phyloP scores from a whole-genome alignment of 2,888 invertebrate species.

The Callyntrura guangdongensis region DNA sequence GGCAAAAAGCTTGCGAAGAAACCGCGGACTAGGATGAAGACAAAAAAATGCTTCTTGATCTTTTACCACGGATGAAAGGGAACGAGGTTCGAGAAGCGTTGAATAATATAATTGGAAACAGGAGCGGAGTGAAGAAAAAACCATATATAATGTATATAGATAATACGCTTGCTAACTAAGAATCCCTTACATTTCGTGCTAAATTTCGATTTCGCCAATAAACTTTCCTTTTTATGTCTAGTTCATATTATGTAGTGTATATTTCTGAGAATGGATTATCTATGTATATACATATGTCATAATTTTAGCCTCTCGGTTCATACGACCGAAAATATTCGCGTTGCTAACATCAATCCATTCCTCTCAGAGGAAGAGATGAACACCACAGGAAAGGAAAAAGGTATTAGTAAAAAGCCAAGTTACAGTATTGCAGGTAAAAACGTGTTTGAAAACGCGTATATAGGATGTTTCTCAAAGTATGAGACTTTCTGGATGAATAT shows the following conservation, averaged over 20 bases:
- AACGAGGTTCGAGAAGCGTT: not conserved
- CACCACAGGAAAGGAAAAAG: not conserved
- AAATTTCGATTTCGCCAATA: constrained; percentile 42
- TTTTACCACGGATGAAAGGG: constrained; percentile 48
- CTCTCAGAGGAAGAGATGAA: not conserved
- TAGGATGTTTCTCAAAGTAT: not conserved
- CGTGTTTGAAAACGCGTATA: not conserved
- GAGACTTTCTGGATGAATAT: not conserved
- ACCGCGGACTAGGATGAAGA: not conserved
- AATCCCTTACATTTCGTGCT: constrained; percentile 14
- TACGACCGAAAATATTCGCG: constrained; percentile 15
- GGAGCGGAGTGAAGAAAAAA: not conserved
- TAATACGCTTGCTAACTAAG: no score
- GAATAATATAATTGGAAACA: constrained; percentile 63
- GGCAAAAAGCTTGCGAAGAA: not conserved
- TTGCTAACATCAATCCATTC: constrained; percentile 35
- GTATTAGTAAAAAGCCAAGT: not conserved
- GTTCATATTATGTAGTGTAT: not conserved
- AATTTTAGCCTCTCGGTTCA: not conserved
- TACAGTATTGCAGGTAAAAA: constrained; percentile 17
- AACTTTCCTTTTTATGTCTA: constrained; percentile 30
- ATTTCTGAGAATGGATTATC: constrained; percentile 11
- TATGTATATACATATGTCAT: no score
- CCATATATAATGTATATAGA: not conserved
- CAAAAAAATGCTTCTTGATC: constrained; percentile 58